Base-by-base conservation (phyloP, 1,140 invertebrate species). In the Leptinotarsa lineolata region DNA sequence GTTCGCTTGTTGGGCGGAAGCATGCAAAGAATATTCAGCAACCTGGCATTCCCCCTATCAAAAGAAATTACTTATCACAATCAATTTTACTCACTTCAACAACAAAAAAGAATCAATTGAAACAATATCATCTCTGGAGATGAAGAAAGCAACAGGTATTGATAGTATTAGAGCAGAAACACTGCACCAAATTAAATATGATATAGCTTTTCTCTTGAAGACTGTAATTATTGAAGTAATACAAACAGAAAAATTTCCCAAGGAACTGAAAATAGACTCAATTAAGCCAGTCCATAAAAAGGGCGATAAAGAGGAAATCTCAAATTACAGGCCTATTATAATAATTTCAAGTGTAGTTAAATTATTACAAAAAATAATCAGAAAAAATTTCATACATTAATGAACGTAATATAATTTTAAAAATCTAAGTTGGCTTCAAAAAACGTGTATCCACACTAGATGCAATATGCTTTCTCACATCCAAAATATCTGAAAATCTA, bases 301-400 rank as follows among this genome's bases (percentile, higher is more conserved):
- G 54, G 54, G 5, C 5, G 8, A 58, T 58, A 54, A 54, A n/a
- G n/a, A n/a, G n/a, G n/a, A n/a, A n/a, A n/a, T n/a, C n/a, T n/a
- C n/a, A n/a, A n/a, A n/a, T n/a, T 54, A 54, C 48, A 54, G 48
- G 48, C 48, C 48, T 54, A 54, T 54, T 54, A 58, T 8, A 58
- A 6, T 58, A 58, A 58, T 58, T 58, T 58, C 8, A 58, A 58
- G 54, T 58, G 8, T 11, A 58, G 54, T n/a, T n/a, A n/a, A n/a
- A n/a, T n/a, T n/a, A n/a, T n/a, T n/a, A n/a, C n/a, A n/a, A n/a
- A n/a, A n/a, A n/a, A n/a, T n/a, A n/a, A n/a, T n/a, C n/a, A n/a
- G n/a, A n/a, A n/a, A n/a, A n/a, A n/a, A n/a, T n/a, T n/a, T n/a
- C n/a, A n/a, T n/a, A n/a, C n/a, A n/a, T n/a, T n/a, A n/a, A n/a